Evolutionary conservation across 1,140 invertebrate genomes (phyloP), one percentile per base, ranked within the genome.

Genomic region (Dryas iulia): DNA sequence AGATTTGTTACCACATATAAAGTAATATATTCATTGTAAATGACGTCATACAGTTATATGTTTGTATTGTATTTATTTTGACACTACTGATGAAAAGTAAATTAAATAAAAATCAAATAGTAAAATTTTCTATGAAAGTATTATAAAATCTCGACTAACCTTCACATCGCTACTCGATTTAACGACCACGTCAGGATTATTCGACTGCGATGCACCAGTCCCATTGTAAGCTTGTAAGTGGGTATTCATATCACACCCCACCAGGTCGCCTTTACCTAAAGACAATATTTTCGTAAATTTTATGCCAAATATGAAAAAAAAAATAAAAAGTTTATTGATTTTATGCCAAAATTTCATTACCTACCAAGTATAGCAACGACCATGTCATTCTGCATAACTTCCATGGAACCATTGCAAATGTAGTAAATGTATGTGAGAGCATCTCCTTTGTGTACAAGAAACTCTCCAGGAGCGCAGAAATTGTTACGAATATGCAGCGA

Each of bases 301-400:
- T 3, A 3, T 21, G 1, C 10, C 1, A 47, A 1, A 18, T 39
- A 39, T 14, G 1, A n/a, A 8, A 39, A 14, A 21, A 21, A 21
- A 8, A 2, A 18, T 47, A 8, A 18, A 1, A 1, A 1, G 1
- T n/a, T n/a, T n/a, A 21, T 18, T 0, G 18, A 18, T 21, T 21
- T 21, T 21, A 47, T 18, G 21, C 8, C 18, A 8, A 47, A 47
- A 47, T 3, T 0, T 39, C n/a, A 47, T 26, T 14, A 67, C 80
- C 94, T 93, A 99, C 98, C 98, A 79, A 99, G 93, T 83, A 99
- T 99, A 54, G 98, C 98, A 18, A 99, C 98, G 56, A 99, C 98
- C 96, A 99, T 98, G 69, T 97, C 97, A 84, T 99, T 97, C 88
- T 99, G 98, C 68, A 99, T 96, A 33, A 99, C 98, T 92, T 99